These are phyloP conservation scores for Hirtodrosophila duncani DNA, from an alignment of 2,888 invertebrate genomes.

Conservation along the genomic window DNA sequence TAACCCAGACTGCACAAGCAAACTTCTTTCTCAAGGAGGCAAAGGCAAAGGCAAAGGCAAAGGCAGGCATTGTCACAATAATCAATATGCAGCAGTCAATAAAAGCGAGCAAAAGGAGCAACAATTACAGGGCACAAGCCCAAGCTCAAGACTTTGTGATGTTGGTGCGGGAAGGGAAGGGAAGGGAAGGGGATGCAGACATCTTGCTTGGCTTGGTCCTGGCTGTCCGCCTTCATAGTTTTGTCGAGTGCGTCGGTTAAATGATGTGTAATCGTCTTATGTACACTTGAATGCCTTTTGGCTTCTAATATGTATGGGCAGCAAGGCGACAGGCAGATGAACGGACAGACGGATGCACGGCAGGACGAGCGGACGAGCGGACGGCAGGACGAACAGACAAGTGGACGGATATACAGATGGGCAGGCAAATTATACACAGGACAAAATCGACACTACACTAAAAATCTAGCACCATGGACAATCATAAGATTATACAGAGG, in stretches of 20 bases:
- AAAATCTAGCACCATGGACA: too few relatives aligned
- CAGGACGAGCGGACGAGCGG: constrained; percentile 48
- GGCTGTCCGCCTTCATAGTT: constrained; percentile 43
- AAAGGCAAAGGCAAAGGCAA: background rate
- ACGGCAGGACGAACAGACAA: constrained; percentile 31
- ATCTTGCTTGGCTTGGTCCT: too few relatives aligned
- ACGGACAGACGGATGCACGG: constrained; percentile 11
- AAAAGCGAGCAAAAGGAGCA: constrained; percentile 45
- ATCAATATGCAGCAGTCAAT: constrained; percentile 70
- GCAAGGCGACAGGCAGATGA: constrained; percentile 41
- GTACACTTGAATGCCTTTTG: constrained; percentile 76
- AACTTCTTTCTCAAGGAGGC: constrained; percentile 13
- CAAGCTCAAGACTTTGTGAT: too few relatives aligned
- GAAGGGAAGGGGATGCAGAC: background rate
- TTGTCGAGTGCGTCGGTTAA: constrained; percentile 73
- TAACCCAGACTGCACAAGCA: constrained; percentile 6
- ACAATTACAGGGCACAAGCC: constrained; percentile 65
- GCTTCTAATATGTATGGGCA: constrained; percentile 73
- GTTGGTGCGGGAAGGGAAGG: background rate
- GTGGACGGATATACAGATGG: too few relatives aligned
- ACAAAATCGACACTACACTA: too few relatives aligned
- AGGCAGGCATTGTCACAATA: constrained; percentile 57
- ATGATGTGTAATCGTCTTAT: constrained; percentile 78
- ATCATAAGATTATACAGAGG: too few relatives aligned
- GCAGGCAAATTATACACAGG: too few relatives aligned